Base-by-base conservation (phyloP, 2,888 invertebrate genomes). In the Polyploca ridens region DNA sequence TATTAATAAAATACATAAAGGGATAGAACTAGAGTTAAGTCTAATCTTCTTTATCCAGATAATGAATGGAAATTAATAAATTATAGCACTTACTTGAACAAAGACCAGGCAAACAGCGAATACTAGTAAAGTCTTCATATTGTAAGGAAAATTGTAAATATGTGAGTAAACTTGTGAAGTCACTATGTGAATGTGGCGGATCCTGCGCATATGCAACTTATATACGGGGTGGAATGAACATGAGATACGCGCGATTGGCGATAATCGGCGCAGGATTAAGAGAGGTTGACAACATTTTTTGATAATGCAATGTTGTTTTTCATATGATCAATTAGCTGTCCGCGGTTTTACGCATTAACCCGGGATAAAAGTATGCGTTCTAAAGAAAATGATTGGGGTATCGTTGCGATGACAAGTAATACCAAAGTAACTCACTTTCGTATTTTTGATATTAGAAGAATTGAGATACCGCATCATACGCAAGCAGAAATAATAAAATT, bases 101-200 rank as follows among this genome's bases (percentile, higher is more conserved):
- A 86, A 76, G 57, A 94, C 85, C 33, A 94, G 69, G 84, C 91
- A 93, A 67, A 89, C 81, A 41, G 89, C 92, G 61, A 94, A 73
- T 7, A 94, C 87, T 8, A 94, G 38, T 54, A 93, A 81, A 67
- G 83, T 76, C 90, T 94, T 94, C 94, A 94, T 94, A 73, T 69
- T 87, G 78, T 58, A 16, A 38, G 38, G 5, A 35, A 94, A 94
- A 73, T 69, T 87, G 78, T 58, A 16, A 38, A 19, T 35, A 35
- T 0, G 3, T 41, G 19, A n/a, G 62, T 66, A 61, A 67, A 62
- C 65, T 66, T 65, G 35, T 19, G 46, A n/a, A 41, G 62, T 35
- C 35, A 16, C 63, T 59, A 62, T 41, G 58, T 62, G 41, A 61
- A 41, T 61, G 41, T 27, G 27, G 41, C 38, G 2, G 5, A 13